phyloP scores from a whole-genome alignment of 2,797 vertebrate genomes.

The Gorsachius magnificus region DNA sequence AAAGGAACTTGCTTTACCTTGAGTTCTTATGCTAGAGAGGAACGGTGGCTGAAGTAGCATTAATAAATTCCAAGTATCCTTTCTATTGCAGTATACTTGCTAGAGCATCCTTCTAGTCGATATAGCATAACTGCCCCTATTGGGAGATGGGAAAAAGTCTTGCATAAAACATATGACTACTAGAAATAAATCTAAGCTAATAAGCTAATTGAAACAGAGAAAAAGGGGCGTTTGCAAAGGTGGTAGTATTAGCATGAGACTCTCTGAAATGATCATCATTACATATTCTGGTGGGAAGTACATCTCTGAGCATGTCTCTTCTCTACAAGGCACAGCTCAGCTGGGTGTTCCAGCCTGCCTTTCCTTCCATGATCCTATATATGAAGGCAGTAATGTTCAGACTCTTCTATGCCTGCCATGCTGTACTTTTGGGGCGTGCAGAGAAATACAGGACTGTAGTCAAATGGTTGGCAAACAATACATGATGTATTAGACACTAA shows the following conservation, averaged over 20 bases:
- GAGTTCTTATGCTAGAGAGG: neutral
- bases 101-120: neutral
- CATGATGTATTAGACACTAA: neutral
- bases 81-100: neutral
- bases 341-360: neutral
- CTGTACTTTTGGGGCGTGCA: neutral
- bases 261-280: neutral
- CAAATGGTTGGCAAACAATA: neutral
- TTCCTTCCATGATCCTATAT: neutral
- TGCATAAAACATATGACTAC: neutral
- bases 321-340: neutral
- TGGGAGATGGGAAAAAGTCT: neutral
- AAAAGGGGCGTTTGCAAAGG: neutral
- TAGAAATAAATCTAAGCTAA: neutral
- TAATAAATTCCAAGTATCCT: neutral
- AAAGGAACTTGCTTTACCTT: neutral
- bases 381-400: neutral
- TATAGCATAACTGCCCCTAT: neutral
- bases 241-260: neutral
- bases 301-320: accelerated
- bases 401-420: neutral
- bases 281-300: neutral
- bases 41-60: neutral
- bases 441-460: neutral
- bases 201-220: neutral